Percentiles rank a stretch among this genome's conserved stretches.
Evolutionary conservation across 2,888 invertebrate species (phyloP).

Genomic region (Lypha dubia): DNA sequence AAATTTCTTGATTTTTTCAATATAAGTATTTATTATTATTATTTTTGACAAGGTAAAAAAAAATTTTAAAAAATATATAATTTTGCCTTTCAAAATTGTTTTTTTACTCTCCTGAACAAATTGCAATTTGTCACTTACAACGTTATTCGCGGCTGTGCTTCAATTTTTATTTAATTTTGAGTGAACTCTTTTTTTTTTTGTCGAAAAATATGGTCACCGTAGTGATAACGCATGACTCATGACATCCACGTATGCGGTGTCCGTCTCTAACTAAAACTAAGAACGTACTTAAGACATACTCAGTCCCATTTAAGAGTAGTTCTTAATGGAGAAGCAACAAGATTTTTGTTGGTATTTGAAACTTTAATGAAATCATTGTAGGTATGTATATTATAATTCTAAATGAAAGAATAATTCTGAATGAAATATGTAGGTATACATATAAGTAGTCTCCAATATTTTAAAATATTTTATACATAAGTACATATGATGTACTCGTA

Average conservation of each 20-base stretch:
- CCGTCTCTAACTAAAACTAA: not conserved
- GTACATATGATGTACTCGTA: too few species aligned
- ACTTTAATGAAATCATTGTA: conserved; percentile 55
- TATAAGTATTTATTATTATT: too few species aligned
- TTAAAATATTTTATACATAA: conserved; percentile 17
- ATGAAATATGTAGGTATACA: conserved; percentile 37
- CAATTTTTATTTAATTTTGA: too few species aligned
- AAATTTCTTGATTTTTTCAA: too few species aligned
- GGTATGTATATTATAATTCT: conserved; percentile 3
- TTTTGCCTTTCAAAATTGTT: too few species aligned
- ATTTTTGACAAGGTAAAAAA: too few species aligned
- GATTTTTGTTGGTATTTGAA: conserved; percentile 33
- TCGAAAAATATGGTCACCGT: not conserved
- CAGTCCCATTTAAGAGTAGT: not conserved
- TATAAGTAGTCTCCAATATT: conserved; percentile 15
- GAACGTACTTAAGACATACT: conserved; percentile 22
- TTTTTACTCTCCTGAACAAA: too few species aligned
- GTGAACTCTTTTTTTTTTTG: too few species aligned
- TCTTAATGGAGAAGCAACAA: not conserved
- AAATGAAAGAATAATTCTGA: conserved; percentile 17
- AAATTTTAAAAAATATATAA: too few species aligned
- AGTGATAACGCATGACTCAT: not conserved
- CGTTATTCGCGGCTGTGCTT: too few species aligned
- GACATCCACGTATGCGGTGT: not conserved
- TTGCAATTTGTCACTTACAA: too few species aligned